Percentiles rank a stretch among this genome's conserved stretches.
These are phyloP conservation scores for Sminthopsis crassicaudata DNA, from an alignment of 2,113 vertebrate species.

Conservation along the genomic window DNA sequence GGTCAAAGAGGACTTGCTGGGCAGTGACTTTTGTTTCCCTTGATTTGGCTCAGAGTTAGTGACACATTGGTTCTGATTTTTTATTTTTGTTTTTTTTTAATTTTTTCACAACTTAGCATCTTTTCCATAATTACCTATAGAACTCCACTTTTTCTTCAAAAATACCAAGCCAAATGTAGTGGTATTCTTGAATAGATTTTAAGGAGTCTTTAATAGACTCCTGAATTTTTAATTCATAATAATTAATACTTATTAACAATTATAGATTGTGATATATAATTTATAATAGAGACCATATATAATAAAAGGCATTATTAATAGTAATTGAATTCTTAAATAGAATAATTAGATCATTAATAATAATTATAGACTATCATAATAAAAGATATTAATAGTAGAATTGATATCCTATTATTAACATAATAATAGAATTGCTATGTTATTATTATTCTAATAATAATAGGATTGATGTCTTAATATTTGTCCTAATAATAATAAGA, in stretches of 20 bases:
- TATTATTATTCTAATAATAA: neutral
- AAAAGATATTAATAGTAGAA: neutral
- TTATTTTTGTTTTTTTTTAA: constrained; percentile 45
- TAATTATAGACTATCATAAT: no score
- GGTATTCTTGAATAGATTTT: neutral
- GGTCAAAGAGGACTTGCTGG: constrained; percentile 51
- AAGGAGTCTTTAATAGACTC: neutral
- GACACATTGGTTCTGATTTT: neutral
- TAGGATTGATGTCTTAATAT: no score
- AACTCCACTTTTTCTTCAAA: constrained; percentile 40
- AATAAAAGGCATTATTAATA: neutral
- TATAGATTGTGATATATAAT: neutral
- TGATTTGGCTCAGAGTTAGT: neutral
- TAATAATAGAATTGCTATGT: neutral
- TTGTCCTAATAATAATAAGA: neutral
- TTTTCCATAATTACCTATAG: constrained; percentile 49
- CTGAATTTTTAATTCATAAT: neutral
- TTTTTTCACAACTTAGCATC: constrained; percentile 35
- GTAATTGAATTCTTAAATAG: no score
- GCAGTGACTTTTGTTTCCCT: constrained; percentile 29
- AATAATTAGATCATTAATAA: no score
- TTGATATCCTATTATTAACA: neutral
- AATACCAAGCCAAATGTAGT: constrained; percentile 42
- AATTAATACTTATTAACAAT: neutral
- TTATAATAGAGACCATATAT: neutral